A percentile compares a stretch with the other conserved stretches of the same genome.
phyloP scores from a whole-genome alignment of 2,888 invertebrate species.

The Drosophila monieri region DNA sequence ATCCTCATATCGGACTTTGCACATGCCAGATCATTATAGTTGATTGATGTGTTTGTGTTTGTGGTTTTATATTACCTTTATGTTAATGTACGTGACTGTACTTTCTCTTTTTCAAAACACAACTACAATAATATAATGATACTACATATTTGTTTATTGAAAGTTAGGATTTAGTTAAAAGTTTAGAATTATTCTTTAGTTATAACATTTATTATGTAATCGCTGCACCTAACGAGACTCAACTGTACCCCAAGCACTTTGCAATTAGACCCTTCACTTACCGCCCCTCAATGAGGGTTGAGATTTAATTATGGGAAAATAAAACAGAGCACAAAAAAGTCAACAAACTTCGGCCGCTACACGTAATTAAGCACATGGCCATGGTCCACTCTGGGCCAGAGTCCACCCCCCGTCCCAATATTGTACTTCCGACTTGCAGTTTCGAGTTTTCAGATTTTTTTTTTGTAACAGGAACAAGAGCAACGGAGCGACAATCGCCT shows the following conservation, averaged over 20 bases:
- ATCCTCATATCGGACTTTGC: constrained; percentile 29
- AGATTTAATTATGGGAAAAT: constrained; percentile 80
- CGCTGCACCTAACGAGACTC: constrained; percentile 1
- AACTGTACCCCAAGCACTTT: constrained; percentile 40
- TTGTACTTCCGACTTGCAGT: constrained; percentile 27
- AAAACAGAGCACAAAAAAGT: constrained; percentile 57
- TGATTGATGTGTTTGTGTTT: constrained; percentile 63
- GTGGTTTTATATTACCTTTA: constrained; percentile 23
- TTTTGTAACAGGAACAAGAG: constrained; percentile 26
- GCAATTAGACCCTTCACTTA: constrained; percentile 29
- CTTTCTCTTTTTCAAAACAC: constrained; percentile 7
- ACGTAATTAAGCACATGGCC: constrained; percentile 80
- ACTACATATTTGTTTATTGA: background rate
- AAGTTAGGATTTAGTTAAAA: too few relatives aligned
- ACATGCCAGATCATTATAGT: constrained; percentile 72
- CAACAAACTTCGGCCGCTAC: constrained; percentile 68
- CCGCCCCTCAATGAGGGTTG: constrained; percentile 56
- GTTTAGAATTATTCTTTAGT: background rate
- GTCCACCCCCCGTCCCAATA: constrained; percentile 6
- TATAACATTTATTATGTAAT: background rate
- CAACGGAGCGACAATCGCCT: constrained; percentile 42
- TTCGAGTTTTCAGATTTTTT: constrained; percentile 43
- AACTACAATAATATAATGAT: background rate
- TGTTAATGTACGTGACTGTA: constrained; percentile 50
- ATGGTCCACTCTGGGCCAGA: constrained; percentile 47